Base-by-base conservation (phyloP, 2,888 invertebrate genomes). In the Buathra laborator region DNA sequence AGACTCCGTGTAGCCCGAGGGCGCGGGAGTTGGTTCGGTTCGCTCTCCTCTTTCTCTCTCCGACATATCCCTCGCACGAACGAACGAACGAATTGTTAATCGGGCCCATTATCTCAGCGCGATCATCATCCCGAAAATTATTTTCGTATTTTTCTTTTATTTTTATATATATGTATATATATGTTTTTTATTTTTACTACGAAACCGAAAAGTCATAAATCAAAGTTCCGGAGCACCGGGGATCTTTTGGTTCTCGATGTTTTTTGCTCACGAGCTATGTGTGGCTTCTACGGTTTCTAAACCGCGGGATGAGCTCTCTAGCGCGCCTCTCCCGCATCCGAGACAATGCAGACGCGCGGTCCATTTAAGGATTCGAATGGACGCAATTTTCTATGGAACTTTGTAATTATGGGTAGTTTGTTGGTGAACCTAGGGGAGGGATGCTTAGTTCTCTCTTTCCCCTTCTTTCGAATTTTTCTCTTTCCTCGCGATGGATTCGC, bases 121-220 rank as follows among this genome's bases (percentile, higher is more conserved):
- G 93, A 93, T 93, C 93, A 94, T 94, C 93, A 92, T 93, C 91
- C 91, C 93, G 90, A 93, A 93, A 93, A 93, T 93, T 93, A 94
- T 93, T 94, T 62, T 93, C 92, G 90, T 92, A 93, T 92, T 93
- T 85, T 93, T 93, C 93, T 93, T 16, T 53, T 53, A 10, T 48
- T 9, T 14, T 48, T 48, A 12, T 12, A 37, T 37, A 9, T 37
- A 9, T 9, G 37, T 37, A 37, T 37, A 37, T 46, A 48, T 48
- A 48, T 48, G 0, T 53, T 16, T 53, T 53, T 53, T 24, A 2
- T 53, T 53, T 32, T 32, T 14, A 92, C 93, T 92, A 91, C 91
- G 93, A 93, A 93, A 93, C 92, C 93, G 91, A 93, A 93, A 93
- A 93, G 92, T 93, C 93, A 93, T 94, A 94, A 94, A 94, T 94